Conservation (phyloP, 2,797 vertebrate species). For the Steatocranus sp. region DNA sequence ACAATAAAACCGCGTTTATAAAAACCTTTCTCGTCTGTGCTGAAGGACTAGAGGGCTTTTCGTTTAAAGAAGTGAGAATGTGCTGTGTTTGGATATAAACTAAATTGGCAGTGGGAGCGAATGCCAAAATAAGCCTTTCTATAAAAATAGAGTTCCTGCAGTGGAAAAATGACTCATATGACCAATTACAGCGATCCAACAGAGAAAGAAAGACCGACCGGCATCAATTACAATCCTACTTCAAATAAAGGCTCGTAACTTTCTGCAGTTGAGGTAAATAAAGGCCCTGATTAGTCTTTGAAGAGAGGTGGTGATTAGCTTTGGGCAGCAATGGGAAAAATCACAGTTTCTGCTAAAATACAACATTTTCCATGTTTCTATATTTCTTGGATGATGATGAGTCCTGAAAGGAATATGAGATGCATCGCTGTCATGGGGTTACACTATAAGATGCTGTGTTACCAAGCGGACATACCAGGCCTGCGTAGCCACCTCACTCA, state of each 20-base stretch:
- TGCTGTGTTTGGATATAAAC: neutral
- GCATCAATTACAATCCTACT: neutral
- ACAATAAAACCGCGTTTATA: neutral
- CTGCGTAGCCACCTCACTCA: neutral
- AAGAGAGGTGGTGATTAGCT: neutral
- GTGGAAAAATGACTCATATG: neutral
- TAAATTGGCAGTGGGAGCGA: neutral
- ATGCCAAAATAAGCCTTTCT: neutral
- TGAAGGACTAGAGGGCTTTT: neutral
- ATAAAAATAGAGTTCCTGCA: neutral
- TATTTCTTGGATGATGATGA: neutral
- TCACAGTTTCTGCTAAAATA: neutral
- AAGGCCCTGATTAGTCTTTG: neutral
- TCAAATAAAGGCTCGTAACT: neutral
- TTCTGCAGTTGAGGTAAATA: neutral
- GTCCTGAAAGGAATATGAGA: neutral
- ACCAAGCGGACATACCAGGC: neutral
- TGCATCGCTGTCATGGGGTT: neutral
- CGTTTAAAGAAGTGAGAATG: neutral
- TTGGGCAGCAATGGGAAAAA: neutral
- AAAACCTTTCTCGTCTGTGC: neutral
- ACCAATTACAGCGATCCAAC: neutral
- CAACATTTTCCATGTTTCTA: neutral
- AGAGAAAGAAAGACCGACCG: neutral
- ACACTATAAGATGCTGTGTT: neutral